phyloP scores from a whole-genome alignment of 2,888 invertebrate genomes.

The Drepanosiphum platanoidis region DNA sequence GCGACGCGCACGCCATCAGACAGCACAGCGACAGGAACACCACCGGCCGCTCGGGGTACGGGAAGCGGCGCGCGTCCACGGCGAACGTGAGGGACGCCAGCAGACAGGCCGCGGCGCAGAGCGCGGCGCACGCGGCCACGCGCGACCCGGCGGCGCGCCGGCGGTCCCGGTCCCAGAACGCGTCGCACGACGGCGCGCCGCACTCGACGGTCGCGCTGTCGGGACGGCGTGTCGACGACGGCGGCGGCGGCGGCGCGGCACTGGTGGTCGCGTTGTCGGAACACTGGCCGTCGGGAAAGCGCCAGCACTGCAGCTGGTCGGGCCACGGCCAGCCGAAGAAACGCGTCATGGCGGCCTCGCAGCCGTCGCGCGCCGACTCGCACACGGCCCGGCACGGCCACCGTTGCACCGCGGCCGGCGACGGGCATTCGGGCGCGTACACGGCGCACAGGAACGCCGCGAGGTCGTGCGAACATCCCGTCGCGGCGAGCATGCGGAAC shows the following conservation, averaged over 20 bases:
- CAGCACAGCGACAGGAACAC: conserved; percentile 97
- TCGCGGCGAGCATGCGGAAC: conserved; percentile 92
- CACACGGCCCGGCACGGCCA: conserved; percentile 92
- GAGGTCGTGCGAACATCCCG: conserved; percentile 92
- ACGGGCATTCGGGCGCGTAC: conserved; percentile 95
- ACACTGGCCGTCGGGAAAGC: conserved; percentile 78
- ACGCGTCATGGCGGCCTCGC: conserved; percentile 84
- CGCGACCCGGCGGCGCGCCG: conserved; percentile 85
- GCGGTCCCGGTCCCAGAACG: conserved; percentile 85
- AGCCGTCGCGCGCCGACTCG: conserved; percentile 86
- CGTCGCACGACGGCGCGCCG: conserved; percentile 91
- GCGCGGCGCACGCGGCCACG: conserved; percentile 92
- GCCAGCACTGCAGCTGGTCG: conserved; percentile 84
- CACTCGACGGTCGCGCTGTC: conserved; percentile 72
- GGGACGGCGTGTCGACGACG: background rate
- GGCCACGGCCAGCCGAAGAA: conserved; percentile 89
- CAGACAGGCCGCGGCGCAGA: conserved; percentile 89
- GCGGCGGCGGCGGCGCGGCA: too few species aligned
- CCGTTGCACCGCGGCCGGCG: conserved; percentile 84
- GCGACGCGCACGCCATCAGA: conserved; percentile 91
- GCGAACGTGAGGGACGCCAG: conserved; percentile 93
- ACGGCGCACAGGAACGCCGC: conserved; percentile 95
- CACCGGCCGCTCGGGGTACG: conserved; percentile 97
- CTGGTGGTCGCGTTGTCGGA: conserved; percentile 76
- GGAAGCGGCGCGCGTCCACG: conserved; percentile 93